Evolutionary conservation across 2,113 vertebrate species (phyloP).

Genomic region (Clinocottus analis): DNA sequence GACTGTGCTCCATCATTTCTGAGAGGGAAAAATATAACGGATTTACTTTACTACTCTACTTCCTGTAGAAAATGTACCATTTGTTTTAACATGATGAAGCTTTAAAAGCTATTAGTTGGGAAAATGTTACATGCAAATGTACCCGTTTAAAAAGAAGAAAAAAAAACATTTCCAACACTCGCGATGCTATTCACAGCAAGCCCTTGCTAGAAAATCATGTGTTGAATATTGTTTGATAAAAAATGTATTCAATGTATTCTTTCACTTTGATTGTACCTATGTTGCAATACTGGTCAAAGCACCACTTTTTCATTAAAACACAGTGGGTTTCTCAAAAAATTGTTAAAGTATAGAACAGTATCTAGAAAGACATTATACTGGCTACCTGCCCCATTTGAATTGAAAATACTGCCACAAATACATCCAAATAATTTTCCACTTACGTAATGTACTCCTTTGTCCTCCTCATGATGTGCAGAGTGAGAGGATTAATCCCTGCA

Average conservation of each 20-base stretch:
- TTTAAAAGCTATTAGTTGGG: neutral
- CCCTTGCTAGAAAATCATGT: neutral
- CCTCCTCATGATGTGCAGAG: constrained; percentile 98
- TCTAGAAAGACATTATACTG: neutral
- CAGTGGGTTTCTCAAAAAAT: neutral
- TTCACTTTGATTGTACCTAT: neutral
- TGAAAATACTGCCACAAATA: neutral
- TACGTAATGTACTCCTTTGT: constrained; percentile 99
- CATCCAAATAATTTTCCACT: constrained; percentile 43
- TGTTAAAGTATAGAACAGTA: neutral
- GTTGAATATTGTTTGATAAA: neutral
- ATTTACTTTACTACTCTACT: too few relatives aligned
- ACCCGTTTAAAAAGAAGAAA: too few relatives aligned
- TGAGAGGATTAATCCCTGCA: constrained; percentile 97
- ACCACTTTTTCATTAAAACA: neutral
- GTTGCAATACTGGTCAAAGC: neutral
- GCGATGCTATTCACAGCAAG: too few relatives aligned
- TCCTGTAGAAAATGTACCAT: constrained; percentile 19
- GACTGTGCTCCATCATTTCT: constrained; percentile 97
- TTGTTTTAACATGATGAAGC: neutral
- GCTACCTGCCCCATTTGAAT: neutral
- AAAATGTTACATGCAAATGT: neutral
- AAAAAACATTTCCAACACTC: too few relatives aligned
- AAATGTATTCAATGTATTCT: neutral
- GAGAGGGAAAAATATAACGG: constrained; percentile 44